Base-by-base conservation (phyloP, 2,888 invertebrate species). In the Polymixis flavicincta region DNA sequence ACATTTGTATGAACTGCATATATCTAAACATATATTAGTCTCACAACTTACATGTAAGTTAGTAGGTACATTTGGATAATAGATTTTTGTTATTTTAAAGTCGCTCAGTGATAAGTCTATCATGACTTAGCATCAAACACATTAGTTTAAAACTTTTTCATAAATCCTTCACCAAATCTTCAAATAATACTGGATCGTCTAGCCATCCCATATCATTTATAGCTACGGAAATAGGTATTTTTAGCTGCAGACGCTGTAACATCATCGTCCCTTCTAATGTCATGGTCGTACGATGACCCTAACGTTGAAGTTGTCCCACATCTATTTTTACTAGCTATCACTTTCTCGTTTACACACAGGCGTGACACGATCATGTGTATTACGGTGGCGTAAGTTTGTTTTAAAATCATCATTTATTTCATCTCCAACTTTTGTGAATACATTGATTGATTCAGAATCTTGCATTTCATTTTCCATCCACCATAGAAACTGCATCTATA, bases 81-180 rank as follows among this genome's bases (percentile, higher is more conserved):
- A 66, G n/a, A 42, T 42, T 32, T 66, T 19, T 75, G 32, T 28
- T 55, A 59, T 25, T 32, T 57, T 52, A 37, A 64, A 57, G 48
- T 73, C 75, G 66, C 77, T 77, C 85, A 75, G 67, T 87, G 84
- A 85, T 76, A 66, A 48, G 66, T 32, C 4, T 19, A 32, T 5
- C 5, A 59, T 71, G 2, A 66, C 2, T n/a, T 11, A 32, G n/a
- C 17, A 60, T n/a, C 6, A n/a, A 32, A 65, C 11, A 19, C 9
- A 48, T 19, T 32, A 2, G 0, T 45, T 70, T 11, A 8, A 28
- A 42, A 32, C 2, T 28, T 45, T 55, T 14, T 19, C 5, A 3
- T 45, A 50, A 2, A 4, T 6, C 37, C 22, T 68, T 45, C 37
- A 14, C 19, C 25, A 42, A 55, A 55, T 67, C n/a, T 68, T 14